These are phyloP conservation scores for Terrapene triunguis DNA, from an alignment of 2,113 vertebrate genomes.

Conservation along the genomic window DNA sequence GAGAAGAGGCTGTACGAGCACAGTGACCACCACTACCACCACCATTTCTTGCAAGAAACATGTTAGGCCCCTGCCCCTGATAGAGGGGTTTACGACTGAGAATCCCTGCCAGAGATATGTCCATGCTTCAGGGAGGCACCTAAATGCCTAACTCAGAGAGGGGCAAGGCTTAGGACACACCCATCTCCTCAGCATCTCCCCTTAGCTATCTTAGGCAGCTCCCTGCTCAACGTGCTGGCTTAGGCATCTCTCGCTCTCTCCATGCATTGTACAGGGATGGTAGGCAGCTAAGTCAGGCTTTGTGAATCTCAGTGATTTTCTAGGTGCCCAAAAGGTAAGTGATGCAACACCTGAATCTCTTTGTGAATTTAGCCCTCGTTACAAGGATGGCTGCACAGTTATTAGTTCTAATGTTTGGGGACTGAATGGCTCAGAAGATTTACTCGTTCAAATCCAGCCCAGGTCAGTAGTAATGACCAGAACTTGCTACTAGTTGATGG, in stretches of 20 bases:
- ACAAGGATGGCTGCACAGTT: not conserved
- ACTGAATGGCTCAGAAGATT: not conserved
- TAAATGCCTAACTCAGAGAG: not conserved
- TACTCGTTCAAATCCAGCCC: not conserved
- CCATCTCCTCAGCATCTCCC: not conserved
- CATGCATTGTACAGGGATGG: too few relatives aligned
- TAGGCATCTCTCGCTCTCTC: too few relatives aligned
- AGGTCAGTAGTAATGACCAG: not conserved
- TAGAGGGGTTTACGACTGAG: not conserved
- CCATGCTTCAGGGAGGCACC: not conserved
- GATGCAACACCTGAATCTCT: too few relatives aligned
- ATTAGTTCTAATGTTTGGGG: not conserved
- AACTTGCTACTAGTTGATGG: not conserved
- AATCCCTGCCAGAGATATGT: not conserved
- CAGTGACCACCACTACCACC: not conserved
- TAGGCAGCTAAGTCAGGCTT: too few relatives aligned
- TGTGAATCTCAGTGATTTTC: too few relatives aligned
- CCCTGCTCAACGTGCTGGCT: too few relatives aligned
- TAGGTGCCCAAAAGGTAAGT: too few relatives aligned
- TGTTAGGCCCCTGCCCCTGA: not conserved
- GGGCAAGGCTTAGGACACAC: not conserved
- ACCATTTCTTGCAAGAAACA: not conserved
- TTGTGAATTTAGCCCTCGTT: too few relatives aligned
- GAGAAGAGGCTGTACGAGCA: not conserved
- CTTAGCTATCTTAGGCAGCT: too few relatives aligned